Conservation (phyloP, 2,113 vertebrate species). For the Lonchura striata region DNA sequence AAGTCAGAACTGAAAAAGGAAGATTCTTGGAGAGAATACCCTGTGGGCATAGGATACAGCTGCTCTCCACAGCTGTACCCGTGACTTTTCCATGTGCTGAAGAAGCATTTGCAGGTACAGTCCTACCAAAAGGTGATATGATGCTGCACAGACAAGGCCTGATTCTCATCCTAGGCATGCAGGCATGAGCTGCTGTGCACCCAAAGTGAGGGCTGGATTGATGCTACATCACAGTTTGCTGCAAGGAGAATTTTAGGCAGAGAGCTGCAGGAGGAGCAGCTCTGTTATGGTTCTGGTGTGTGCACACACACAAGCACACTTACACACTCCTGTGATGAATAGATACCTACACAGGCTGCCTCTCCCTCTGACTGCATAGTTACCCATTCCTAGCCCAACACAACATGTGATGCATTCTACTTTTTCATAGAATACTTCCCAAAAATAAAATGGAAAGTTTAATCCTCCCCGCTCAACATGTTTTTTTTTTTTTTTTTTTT, state of each 20-base stretch:
- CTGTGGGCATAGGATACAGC: background rate
- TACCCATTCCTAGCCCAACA: background rate
- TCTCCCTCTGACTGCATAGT: background rate
- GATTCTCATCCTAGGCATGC: background rate
- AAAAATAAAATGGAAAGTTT: slow-evolving; percentile 29
- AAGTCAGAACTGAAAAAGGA: background rate
- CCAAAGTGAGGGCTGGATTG: background rate
- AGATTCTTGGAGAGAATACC: background rate
- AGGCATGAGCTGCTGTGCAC: background rate
- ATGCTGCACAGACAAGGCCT: background rate
- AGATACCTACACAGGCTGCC: background rate
- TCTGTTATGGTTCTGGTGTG: background rate
- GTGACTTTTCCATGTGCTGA: background rate
- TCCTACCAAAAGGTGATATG: background rate
- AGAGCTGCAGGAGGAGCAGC: background rate
- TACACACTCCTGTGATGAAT: background rate
- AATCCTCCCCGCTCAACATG: background rate
- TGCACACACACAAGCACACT: background rate
- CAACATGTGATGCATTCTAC: background rate
- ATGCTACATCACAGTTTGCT: background rate
- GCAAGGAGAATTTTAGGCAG: background rate
- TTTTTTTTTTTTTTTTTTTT: background rate
- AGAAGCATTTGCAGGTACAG: background rate
- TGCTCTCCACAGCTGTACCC: background rate
- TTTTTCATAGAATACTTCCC: background rate